Base-by-base conservation (phyloP, 1,140 invertebrate genomes). In the Diabrotica undecimpunctata region DNA sequence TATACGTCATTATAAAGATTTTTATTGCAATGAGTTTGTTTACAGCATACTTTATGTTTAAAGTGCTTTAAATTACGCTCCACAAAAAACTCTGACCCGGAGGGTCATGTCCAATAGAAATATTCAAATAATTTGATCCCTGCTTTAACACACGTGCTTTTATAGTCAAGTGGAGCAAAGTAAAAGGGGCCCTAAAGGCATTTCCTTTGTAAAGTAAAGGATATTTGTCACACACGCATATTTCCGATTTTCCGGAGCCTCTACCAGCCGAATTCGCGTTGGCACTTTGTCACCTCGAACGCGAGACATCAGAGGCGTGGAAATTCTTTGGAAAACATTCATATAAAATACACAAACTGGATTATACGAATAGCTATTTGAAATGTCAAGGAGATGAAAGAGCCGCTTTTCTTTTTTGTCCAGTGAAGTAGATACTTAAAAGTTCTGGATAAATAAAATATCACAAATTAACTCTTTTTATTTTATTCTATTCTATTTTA, bases 191-290 rank as follows among this genome's bases (percentile, higher is more conserved):
- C 55, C 55, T 37, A 57, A 57, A 57, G 36, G 55, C 37, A 57
- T 57, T 57, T 37, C 55, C 55, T 57, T 38, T 37, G 35, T 37
- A 37, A 57, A 41, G 25, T 25, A 37, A 37, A 37, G 25, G 25
- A 57, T 68, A 70, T 70, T 68, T 70, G 63, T 70, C 69, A 70
- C 55, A 57, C 61, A 70, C 69, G 69, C 69, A 70, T 70, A 70
- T 70, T 70, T 70, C 69, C 69, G 66, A 70, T 70, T 66, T 70
- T 46, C 68, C 35, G 58, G 61, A 55, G 65, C 66, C 68, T 66
- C 54, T 70, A 61, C 59, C 60, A 46, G 41, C 41, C 59, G 63
- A 67, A 68, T 70, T 70, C 61, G 59, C 41, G 41, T 46, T 62
- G 69, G 64, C 69, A 68, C 64, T 68, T 68, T 70, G 69, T 68